These are phyloP conservation scores for Glaucomys volans DNA, from an alignment of 2,113 vertebrate species.

Conservation along the genomic window DNA sequence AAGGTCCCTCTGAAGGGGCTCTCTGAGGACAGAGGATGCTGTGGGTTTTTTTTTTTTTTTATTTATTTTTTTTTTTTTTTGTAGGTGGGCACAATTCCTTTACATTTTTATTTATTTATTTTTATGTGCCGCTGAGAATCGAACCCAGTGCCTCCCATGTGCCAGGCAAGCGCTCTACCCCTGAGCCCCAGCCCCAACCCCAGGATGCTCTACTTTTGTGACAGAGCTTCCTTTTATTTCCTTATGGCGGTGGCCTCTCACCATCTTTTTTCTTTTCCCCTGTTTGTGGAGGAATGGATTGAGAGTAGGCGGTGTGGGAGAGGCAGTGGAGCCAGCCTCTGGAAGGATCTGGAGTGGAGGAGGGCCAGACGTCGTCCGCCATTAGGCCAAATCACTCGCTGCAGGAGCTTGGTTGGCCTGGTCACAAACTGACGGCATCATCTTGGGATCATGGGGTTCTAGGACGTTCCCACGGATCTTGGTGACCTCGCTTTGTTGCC, in stretches of 20 bases:
- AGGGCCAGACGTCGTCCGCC: rapidly evolving
- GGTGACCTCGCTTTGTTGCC: background rate
- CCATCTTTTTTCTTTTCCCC: background rate
- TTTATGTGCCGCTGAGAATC: too few relatives aligned
- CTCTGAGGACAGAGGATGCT: background rate
- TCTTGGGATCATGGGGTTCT: too few relatives aligned
- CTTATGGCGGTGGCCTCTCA: background rate
- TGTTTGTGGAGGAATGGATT: background rate
- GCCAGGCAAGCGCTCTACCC: too few relatives aligned
- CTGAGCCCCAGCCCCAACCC: too few relatives aligned
- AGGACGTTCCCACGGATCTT: background rate
- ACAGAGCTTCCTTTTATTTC: background rate
- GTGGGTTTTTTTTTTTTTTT: background rate
- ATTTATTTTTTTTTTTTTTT: too few relatives aligned
- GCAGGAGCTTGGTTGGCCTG: background rate
- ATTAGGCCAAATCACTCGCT: background rate
- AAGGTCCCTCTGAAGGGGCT: background rate
- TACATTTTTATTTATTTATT: too few relatives aligned
- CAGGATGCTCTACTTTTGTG: background rate
- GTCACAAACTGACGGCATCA: background rate
- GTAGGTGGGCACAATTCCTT: too few relatives aligned
- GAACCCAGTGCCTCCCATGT: too few relatives aligned
- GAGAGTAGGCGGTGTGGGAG: background rate
- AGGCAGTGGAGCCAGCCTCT: background rate
- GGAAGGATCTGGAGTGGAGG: background rate